These are phyloP conservation scores for Salticus scenicus DNA, from an alignment of 2,888 invertebrate species.

Conservation along the genomic window DNA sequence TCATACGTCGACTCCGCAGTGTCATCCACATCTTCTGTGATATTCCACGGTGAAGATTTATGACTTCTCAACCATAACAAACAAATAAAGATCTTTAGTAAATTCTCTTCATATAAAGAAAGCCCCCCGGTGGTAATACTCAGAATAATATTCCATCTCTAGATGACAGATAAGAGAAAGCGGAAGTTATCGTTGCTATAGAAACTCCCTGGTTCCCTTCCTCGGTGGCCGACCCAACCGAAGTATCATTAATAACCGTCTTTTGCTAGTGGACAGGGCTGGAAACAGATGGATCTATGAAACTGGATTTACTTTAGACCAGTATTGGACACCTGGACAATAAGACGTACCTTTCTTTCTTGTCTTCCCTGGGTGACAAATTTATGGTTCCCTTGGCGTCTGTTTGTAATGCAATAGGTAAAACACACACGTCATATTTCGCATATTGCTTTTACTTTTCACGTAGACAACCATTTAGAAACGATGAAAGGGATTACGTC, in stretches of 20 bases:
- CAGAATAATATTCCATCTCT: conserved; percentile 59
- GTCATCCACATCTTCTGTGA: not conserved
- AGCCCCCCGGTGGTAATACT: conserved; percentile 54
- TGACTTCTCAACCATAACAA: conserved; percentile 9
- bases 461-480: too few species aligned
- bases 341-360: conserved; percentile 49
- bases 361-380: conserved; percentile 57
- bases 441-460: not conserved
- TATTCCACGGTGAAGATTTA: conserved; percentile 17
- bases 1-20: not conserved
- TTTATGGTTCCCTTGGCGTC: conserved; percentile 61
- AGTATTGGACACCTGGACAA: conserved; percentile 68
- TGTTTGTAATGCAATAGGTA: conserved; percentile 43
- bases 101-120: conserved; percentile 52
- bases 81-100: conserved; percentile 52
- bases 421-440: not conserved
- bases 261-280: conserved; percentile 57
- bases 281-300: conserved; percentile 62
- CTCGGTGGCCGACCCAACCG: conserved; percentile 58
- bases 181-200: conserved; percentile 67
- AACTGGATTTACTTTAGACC: conserved; percentile 63
- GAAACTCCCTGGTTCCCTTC: conserved; percentile 62
- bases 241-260: conserved; percentile 67
- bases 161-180: conserved; percentile 69
- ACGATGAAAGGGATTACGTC: too few species aligned